Base-by-base conservation (phyloP, 2,888 invertebrate genomes). In the Athalia cordata region DNA sequence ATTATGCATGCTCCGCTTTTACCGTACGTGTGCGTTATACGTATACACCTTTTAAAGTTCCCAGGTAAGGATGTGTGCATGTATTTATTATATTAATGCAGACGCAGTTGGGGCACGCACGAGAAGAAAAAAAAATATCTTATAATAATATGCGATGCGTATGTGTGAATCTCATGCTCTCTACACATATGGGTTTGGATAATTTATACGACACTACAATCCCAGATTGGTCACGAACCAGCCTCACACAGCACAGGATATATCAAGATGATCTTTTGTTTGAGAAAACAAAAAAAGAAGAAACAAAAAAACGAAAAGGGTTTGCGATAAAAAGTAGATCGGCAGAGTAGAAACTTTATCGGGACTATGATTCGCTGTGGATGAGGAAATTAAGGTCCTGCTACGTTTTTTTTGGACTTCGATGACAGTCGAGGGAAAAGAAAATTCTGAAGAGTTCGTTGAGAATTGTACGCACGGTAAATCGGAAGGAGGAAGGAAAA, bases 41-140 rank as follows among this genome's bases (percentile, higher is more conserved):
- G n/a, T 66, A 7, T 59, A 59, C 13, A 13, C 59, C 5, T 59
- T n/a, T 5, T 59, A n/a, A 59, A 7, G 13, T 11, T 7, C n/a
- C n/a, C 29, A 29, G 29, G 29, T 29, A 29, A 0, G 29, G 1
- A 29, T 29, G 29, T 29, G 29, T 29, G 29, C 29, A 29, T 29
- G 29, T 29, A 29, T 29, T 29, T 29, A 29, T 55, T n/a, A 55
- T 29, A 29, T 29, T 72, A 57, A 72, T 72, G 59, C 72, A 49
- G 61, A 72, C n/a, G 59, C 59, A 59, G 59, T 72, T 72, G 72
- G 72, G 72, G 59, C 72, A 72, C 59, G 72, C 47, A 59, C 72
- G 13, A 72, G 59, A 68, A 68, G 6, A 55, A 11, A 55, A 29
- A 29, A 29, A 29, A 1, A 29, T 29, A 29, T 29, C 29, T 29